A percentile compares a stretch with the other conserved stretches of the same genome.
Conservation (phyloP, 2,113 vertebrate species). For the Takifugu flavidus region DNA sequence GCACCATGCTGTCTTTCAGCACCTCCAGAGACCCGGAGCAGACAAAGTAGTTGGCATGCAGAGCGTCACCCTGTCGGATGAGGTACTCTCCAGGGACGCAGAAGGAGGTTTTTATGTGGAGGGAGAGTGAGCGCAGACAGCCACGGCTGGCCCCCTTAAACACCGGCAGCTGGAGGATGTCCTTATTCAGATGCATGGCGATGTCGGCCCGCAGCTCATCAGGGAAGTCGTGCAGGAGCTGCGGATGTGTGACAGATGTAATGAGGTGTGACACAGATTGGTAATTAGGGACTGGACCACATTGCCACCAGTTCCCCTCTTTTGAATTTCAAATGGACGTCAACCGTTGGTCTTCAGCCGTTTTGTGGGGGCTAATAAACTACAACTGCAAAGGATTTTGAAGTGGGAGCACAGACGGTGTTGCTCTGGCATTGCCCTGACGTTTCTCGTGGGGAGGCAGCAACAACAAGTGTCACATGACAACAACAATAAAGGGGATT, state of each 20-base stretch:
- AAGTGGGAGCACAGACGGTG: conserved; percentile 6
- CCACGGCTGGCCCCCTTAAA: conserved; percentile 91
- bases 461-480: conserved; percentile 11
- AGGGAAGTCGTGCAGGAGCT: conserved; percentile 96
- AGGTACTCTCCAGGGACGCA: conserved; percentile 94
- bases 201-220: conserved; percentile 94
- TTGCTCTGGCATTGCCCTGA: neutral
- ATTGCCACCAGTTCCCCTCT: conserved; percentile 23
- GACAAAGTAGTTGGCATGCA: conserved; percentile 94
- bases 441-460: neutral
- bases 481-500: conserved; percentile 22
- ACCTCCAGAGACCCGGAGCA: conserved; percentile 96
- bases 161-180: conserved; percentile 92
- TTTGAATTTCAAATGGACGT: conserved; percentile 36
- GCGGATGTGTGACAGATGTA: conserved; percentile 40
- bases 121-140: conserved; percentile 91
- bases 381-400: neutral
- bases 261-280: conserved; percentile 45
- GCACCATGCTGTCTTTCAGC: conserved; percentile 87
- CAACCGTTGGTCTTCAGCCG: conserved; percentile 6
- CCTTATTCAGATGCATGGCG: conserved; percentile 96
- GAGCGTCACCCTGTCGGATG: conserved; percentile 87
- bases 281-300: conserved; percentile 33
- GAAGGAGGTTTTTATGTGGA: conserved; percentile 96
- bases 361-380: conserved; percentile 16